Evolutionary conservation across 2,797 vertebrate species (phyloP), one percentile per base, ranked within the genome.

Genomic region (Molossus alvarezi): DNA sequence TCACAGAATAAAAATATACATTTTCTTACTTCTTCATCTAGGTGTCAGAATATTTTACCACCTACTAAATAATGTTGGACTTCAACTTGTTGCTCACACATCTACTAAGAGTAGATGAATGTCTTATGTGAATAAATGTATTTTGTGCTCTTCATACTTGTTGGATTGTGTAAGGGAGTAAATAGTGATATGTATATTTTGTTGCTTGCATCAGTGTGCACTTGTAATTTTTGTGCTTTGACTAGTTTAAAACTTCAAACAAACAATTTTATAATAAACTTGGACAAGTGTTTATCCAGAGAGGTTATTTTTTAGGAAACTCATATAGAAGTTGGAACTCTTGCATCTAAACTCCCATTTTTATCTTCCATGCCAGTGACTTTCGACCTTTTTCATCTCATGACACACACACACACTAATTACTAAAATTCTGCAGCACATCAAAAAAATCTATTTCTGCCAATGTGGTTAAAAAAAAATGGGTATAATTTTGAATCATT

Each of bases 141-240:
- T 88, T 80, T 97, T 93, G 57, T 97, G 92, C 92, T 94, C 48
- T 80, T 97, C 87, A 51, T 97, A 89, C 62, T 95, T 95, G 51
- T 76, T 95, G 91, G 87, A 90, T 91, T 97, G 80, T 97, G 67
- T 96, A 96, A 84, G 90, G 89, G 23, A 58, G 77, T 86, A 88
- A 88, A 58, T 89, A 51, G 23, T 97, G 93, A 91, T 97, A 67
- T 98, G 98, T 98, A 98, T 98, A 98, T 98, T 97, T 97, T 98
- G 97, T 97, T 97, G 90, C 88, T 98, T 98, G 75, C 85, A 91
- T 96, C 85, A 64, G n/a, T 95, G 89, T 75, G 65, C 80, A 25
- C 89, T 87, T 91, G 93, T 97, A 97, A 97, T 97, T 97, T 98
- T 81, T 96, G 90, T 96, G 84, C 84, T 95, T 98, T 82, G 96